Evolutionary conservation across 2,797 vertebrate species (phyloP), one percentile per base, ranked within the genome.

Genomic region (Acanthurus leucopareius): DNA sequence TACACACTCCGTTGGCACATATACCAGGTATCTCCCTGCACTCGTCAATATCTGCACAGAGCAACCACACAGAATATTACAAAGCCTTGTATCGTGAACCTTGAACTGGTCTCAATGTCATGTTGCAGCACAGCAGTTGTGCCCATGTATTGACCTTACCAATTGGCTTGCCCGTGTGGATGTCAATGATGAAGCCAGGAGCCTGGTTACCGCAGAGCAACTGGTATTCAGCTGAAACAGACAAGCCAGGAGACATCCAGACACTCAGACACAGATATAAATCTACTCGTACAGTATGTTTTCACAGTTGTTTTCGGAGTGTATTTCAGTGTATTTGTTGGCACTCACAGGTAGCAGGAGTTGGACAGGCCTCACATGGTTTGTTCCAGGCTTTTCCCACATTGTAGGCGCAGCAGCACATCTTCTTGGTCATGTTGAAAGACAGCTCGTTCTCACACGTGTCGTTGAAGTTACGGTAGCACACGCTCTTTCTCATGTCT

Each of bases 361-460:
- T 95, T 0, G 98, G 97, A 70, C 98, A 99, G 71, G 97, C 92
- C 77, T 98, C 97, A 0, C 97, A 99, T 0, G 97, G 97, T 69
- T 97, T 97, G 89, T 98, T 98, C 97, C 97, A 99, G 89, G 97
- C 97, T 77, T 96, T 98, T 38, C 97, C 97, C 0, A 99, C 96
- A 20, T 97, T 97, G 93, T 98, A 97, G 69, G 98, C 96, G 22
- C 97, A 99, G 94, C 97, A 99, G 90, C 98, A 99, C 95, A 97
- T 97, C 93, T 97, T 99, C 93, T 95, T 97, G 78, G 98, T 99
- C 96, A 98, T 96, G 91, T 97, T 97, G 91, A 97, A 97, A 72
- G 97, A 96, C 25, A 98, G 93, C 88, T 98, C 97, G 22, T 97
- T 97, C 91, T 95, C 95, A 49, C 97, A 99, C 0, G 97, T 97